Evolutionary conservation across 2,797 vertebrate species (phyloP), one percentile per base, ranked within the genome.

Genomic region (Hippopotamyrus pictus): DNA sequence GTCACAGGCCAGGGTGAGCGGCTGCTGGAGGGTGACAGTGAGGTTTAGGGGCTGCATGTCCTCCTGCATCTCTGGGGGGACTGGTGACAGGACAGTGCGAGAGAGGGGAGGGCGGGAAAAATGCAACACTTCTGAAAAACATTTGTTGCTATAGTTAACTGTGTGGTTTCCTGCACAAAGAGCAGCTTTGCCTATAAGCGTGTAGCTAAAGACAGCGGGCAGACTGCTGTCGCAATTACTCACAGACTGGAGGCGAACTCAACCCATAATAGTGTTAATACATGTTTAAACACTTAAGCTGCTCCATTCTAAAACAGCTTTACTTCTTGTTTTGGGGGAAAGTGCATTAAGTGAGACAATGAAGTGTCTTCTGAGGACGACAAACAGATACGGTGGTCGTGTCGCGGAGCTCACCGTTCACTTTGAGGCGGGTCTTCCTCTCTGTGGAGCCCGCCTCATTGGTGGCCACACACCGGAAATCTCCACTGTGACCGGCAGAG

Each of bases 381-480:
- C 22, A 51, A 51, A 84, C 46, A 50, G 41, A 44, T 22, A 8
- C 1, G 22, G 82, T 5, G 44, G 9, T 25, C 3, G 1, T 19
- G 5, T n/a, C 1, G 22, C 29, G 87, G 51, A 84, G 89, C 94
- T 94, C 90, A 98, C 97, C 97, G 0, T 95, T 95, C 41, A 98
- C 96, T 94, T 97, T 95, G 65, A 98, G 93, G 87, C 95, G 95
- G 7, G 95, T 96, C 90, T 95, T 97, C 91, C 95, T 95, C 93
- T 97, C 96, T 0, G 94, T 94, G 1, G 96, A 97, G 57, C 97
- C 97, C 0, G 94, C 97, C 92, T 97, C 97, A 25, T 97, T 98
- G 90, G 95, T 96, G 29, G 97, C 97, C 90, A 97, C 95, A 88
- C 97, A 98, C 89, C 96, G 96, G 2, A 96, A 98, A 89, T 97